phyloP scores from a whole-genome alignment of 2,888 invertebrate species.

The Endotricha flammealis region DNA sequence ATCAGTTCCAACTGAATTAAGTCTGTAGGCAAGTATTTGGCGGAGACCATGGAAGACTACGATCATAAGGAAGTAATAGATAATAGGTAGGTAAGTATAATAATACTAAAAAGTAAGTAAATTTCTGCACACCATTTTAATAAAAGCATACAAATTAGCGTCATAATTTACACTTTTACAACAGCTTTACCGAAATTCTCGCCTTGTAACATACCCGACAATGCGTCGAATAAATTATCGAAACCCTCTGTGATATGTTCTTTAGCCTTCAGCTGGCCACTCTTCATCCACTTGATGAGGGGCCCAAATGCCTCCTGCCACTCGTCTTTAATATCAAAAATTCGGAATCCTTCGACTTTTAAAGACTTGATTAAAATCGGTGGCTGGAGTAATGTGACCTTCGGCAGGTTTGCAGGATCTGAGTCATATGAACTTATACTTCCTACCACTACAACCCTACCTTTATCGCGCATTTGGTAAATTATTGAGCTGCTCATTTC shows the following conservation, averaged over 20 bases:
- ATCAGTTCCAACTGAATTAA: no score
- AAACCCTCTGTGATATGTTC: conserved; percentile 82
- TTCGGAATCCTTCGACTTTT: conserved; percentile 25
- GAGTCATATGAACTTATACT: conserved; percentile 68
- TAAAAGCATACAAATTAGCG: no score
- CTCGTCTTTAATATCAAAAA: not conserved
- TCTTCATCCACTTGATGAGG: conserved; percentile 2
- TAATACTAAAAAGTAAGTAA: no score
- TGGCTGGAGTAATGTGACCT: conserved; percentile 52
- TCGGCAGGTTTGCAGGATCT: conserved; percentile 8
- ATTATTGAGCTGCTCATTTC: conserved; percentile 71
- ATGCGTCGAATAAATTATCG: conserved; percentile 80
- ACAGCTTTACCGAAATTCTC: conserved; percentile 75
- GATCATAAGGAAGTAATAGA: no score
- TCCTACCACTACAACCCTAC: conserved; percentile 79
- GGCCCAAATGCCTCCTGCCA: conserved; percentile 2
- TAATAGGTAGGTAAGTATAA: no score
- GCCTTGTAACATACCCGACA: conserved; percentile 75
- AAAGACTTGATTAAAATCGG: conserved; percentile 68
- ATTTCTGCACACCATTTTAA: no score
- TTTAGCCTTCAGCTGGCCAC: conserved; percentile 39
- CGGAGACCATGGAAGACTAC: no score
- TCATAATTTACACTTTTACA: conserved; percentile 19
- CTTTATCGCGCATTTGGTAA: conserved; percentile 72
- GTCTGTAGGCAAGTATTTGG: no score